Percentiles rank a stretch among this genome's conserved stretches.
Conservation (phyloP, 2,888 invertebrate species). For the Luperina testacea region DNA sequence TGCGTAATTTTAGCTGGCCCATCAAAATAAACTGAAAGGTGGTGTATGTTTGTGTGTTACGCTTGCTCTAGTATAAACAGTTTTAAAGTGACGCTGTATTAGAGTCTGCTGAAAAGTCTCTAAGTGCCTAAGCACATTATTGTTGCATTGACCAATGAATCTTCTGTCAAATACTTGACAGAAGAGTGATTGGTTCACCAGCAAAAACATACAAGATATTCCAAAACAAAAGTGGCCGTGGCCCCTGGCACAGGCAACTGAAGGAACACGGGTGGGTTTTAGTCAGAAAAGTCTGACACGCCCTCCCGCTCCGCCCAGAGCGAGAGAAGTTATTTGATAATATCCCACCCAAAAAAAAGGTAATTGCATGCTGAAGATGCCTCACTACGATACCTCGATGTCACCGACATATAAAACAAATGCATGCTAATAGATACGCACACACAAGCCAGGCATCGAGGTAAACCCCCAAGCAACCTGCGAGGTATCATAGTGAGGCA, state of each 20-base stretch:
- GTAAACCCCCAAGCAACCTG: not conserved
- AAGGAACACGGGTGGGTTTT: too few species aligned
- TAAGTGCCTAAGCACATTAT: not conserved
- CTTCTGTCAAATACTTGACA: not conserved
- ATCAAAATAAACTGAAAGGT: slow-evolving; percentile 56
- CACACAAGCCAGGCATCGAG: too few species aligned
- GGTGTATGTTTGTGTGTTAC: slow-evolving; percentile 31
- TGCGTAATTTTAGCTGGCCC: slow-evolving; percentile 47
- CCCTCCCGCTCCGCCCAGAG: too few species aligned
- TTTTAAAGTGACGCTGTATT: slow-evolving; percentile 20
- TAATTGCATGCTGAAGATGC: not conserved
- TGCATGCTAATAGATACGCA: not conserved
- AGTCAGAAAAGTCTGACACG: too few species aligned
- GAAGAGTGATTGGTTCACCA: not conserved
- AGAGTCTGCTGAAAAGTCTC: not conserved
- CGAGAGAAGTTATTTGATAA: too few species aligned
- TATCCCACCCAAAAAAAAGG: not conserved
- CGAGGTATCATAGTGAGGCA: not conserved
- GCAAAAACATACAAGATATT: not conserved
- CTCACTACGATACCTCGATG: not conserved
- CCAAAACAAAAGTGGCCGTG: not conserved
- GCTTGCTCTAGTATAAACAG: slow-evolving; percentile 31
- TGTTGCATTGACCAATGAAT: not conserved
- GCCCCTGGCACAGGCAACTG: too few species aligned
- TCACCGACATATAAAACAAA: not conserved